A percentile compares a stretch with the other conserved stretches of the same genome.
Evolutionary conservation across 2,888 invertebrate genomes (phyloP).

Genomic region (Cataglyphis livida): DNA sequence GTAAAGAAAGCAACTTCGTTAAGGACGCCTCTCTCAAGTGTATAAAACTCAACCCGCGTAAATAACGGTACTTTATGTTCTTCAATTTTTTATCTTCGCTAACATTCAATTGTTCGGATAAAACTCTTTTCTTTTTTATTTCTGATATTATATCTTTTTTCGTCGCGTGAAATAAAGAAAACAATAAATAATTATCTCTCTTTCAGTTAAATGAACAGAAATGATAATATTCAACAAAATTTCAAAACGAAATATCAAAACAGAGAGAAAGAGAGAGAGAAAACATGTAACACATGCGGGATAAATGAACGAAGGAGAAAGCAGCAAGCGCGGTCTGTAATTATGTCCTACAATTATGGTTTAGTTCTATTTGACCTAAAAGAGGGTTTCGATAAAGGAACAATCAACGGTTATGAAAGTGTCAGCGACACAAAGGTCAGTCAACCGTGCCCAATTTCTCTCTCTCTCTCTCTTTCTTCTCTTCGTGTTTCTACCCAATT

Average conservation of each 20-base stretch:
- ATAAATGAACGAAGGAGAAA: neutral
- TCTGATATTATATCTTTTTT: neutral
- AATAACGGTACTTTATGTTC: slow-evolving; percentile 30
- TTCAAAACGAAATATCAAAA: slow-evolving; percentile 19
- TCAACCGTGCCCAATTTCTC: neutral
- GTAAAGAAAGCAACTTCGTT: slow-evolving; percentile 41
- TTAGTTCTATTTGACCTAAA: slow-evolving; percentile 64
- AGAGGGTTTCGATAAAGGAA: slow-evolving; percentile 54
- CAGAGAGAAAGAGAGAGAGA: neutral
- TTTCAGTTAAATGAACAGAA: neutral
- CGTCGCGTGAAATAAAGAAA: neutral
- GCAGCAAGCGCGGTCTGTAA: slow-evolving; percentile 56
- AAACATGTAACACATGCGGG: slow-evolving; percentile 11
- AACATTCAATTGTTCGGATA: slow-evolving; percentile 19
- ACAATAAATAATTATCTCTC: slow-evolving; percentile 21
- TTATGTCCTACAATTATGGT: slow-evolving; percentile 69
- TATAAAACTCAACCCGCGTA: slow-evolving; percentile 33
- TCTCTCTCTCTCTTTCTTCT: neutral
- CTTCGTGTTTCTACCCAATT: neutral
- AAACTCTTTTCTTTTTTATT: neutral
- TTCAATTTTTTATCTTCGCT: neutral
- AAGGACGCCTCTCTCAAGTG: slow-evolving; percentile 28
- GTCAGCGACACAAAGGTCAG: slow-evolving; percentile 67
- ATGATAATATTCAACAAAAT: neutral
- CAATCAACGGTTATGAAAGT: slow-evolving; percentile 68